Percentiles rank a stretch among this genome's conserved stretches.
Conservation (phyloP, 2,797 vertebrate genomes). For the Anabas testudineus region DNA sequence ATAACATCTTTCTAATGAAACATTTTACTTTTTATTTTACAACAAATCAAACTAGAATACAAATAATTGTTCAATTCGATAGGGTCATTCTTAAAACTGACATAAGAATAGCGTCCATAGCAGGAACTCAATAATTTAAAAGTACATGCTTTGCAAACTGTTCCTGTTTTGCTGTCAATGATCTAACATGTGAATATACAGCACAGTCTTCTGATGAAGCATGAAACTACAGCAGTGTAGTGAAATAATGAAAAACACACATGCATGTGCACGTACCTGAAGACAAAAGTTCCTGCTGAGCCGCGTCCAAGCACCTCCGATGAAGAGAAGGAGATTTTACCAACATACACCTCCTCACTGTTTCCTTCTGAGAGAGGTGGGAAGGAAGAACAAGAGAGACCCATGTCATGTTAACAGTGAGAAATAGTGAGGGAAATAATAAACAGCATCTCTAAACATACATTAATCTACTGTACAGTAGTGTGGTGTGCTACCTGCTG, state of each 20-base stretch:
- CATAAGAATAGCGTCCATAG: not conserved
- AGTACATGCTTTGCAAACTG: not conserved
- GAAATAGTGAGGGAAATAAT: not conserved
- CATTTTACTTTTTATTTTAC: no score
- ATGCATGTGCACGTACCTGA: slow-evolving; percentile 82
- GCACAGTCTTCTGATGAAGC: not conserved
- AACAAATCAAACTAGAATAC: no score
- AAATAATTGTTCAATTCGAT: no score
- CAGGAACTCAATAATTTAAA: not conserved
- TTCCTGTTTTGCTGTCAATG: not conserved
- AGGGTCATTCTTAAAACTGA: no score
- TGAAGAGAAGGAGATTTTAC: slow-evolving; percentile 94
- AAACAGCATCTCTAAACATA: not conserved
- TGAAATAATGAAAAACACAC: slow-evolving; percentile 7
- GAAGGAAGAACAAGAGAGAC: not conserved
- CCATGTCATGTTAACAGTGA: no score
- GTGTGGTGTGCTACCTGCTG: slow-evolving; percentile 52
- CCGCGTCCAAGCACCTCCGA: slow-evolving; percentile 92
- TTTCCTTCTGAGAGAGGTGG: slow-evolving; percentile 66
- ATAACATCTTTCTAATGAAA: no score
- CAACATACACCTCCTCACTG: slow-evolving; percentile 85
- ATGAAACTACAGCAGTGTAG: not conserved
- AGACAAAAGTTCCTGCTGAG: slow-evolving; percentile 94
- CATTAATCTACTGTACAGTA: not conserved
- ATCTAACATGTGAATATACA: not conserved